Evolutionary conservation across 2,888 invertebrate genomes (phyloP).

Genomic region (Hirtodrosophila cameraria): DNA sequence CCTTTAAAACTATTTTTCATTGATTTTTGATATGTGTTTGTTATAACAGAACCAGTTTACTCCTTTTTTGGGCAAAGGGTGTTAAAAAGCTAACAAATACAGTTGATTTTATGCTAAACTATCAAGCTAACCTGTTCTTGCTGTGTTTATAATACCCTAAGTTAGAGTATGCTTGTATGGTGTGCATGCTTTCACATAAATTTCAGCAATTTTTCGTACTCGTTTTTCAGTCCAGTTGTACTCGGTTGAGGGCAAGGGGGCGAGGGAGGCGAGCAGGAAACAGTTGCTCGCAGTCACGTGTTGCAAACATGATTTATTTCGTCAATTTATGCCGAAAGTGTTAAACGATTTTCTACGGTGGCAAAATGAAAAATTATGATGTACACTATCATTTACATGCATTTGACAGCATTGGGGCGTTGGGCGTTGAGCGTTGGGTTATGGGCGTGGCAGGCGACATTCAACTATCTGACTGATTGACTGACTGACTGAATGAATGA

Average conservation of each 20-base stretch:
- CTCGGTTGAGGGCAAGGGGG: neutral
- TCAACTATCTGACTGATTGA: neutral
- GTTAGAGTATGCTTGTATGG: conserved; percentile 1
- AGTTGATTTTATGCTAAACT: no score
- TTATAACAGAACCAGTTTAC: no score
- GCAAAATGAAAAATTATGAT: conserved; percentile 66
- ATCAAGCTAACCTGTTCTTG: no score
- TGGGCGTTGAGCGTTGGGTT: no score
- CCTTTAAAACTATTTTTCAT: no score
- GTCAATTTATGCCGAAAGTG: conserved; percentile 68
- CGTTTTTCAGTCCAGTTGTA: conserved; percentile 24
- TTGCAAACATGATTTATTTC: conserved; percentile 78
- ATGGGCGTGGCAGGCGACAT: neutral
- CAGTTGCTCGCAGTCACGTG: conserved; percentile 62
- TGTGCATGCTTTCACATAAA: neutral
- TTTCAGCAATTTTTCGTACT: conserved; percentile 20
- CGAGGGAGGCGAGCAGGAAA: conserved; percentile 6
- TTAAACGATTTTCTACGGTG: conserved; percentile 57
- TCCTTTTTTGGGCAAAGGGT: no score
- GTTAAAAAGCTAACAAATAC: no score
- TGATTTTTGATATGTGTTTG: no score
- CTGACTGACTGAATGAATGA: conserved; percentile 4
- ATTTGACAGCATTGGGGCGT: conserved; percentile 31
- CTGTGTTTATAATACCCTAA: neutral
- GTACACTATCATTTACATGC: conserved; percentile 49